phyloP scores from a whole-genome alignment of 1,140 invertebrate species.

The Melipona quadrifasciata region DNA sequence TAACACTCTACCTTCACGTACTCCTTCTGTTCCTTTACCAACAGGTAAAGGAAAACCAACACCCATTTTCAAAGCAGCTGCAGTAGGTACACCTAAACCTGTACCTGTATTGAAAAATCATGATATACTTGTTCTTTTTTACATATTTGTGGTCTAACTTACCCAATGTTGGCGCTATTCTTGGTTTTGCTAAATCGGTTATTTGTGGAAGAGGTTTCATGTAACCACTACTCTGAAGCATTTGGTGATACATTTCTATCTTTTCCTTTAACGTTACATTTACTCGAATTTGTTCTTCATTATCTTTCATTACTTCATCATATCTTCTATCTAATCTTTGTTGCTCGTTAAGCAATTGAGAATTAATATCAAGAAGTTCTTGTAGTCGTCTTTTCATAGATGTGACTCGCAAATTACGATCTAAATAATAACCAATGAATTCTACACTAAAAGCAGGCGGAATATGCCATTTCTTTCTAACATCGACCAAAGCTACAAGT shows the following conservation, averaged over 20 bases:
- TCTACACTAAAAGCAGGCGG: slow-evolving; percentile 95
- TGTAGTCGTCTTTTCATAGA: slow-evolving; percentile 90
- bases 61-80: slow-evolving; percentile 91
- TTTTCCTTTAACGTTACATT: slow-evolving; percentile 84
- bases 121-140: neutral
- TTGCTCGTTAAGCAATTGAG: slow-evolving; percentile 87
- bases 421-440: slow-evolving; percentile 96
- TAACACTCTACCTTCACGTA: slow-evolving; percentile 82
- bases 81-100: slow-evolving; percentile 85
- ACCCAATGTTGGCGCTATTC: slow-evolving; percentile 73
- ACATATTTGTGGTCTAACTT: slow-evolving; percentile 19
- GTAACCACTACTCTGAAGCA: slow-evolving; percentile 74
- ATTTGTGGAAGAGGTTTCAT: slow-evolving; percentile 74
- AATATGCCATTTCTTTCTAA: slow-evolving; percentile 96
- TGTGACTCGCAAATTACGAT: slow-evolving; percentile 90
- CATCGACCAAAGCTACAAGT: slow-evolving; percentile 89
- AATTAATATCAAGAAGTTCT: slow-evolving; percentile 89
- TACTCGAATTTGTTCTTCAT: slow-evolving; percentile 78
- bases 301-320: slow-evolving; percentile 85
- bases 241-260: slow-evolving; percentile 77
- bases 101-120: slow-evolving; percentile 63
- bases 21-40: slow-evolving; percentile 81
- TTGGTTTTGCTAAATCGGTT: slow-evolving; percentile 73
- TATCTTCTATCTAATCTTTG: slow-evolving; percentile 88
- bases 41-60: slow-evolving; percentile 89